phyloP scores from a whole-genome alignment of 2,797 vertebrate species.

The Anas acuta region DNA sequence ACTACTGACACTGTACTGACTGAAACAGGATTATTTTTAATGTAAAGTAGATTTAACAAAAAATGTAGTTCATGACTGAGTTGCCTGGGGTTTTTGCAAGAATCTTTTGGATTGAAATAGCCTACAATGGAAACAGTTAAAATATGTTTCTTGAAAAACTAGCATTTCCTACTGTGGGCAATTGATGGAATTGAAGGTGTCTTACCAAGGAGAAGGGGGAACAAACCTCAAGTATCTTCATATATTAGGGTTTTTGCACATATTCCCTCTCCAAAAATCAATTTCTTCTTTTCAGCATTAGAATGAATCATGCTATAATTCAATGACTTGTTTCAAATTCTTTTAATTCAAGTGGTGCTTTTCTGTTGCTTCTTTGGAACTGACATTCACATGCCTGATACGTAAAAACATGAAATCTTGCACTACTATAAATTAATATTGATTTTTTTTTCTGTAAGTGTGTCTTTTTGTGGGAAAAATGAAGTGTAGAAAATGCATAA shows the following conservation, averaged over 20 bases:
- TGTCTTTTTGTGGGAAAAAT: neutral
- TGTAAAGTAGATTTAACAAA: neutral
- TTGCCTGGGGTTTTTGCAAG: neutral
- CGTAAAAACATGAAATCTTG: neutral
- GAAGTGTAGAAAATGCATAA: neutral
- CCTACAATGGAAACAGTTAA: constrained; percentile 31
- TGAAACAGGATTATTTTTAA: neutral
- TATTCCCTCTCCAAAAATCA: constrained; percentile 20
- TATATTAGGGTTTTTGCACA: neutral
- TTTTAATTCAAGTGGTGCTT: constrained; percentile 24
- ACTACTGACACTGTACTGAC: neutral
- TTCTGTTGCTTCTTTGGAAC: constrained; percentile 24
- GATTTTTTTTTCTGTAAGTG: neutral
- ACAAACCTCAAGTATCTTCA: neutral
- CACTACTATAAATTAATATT: constrained; percentile 3
- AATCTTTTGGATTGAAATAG: neutral
- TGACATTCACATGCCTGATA: neutral
- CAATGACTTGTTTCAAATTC: neutral
- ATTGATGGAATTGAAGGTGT: neutral
- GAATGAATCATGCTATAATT: neutral
- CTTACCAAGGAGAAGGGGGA: neutral
- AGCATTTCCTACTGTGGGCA: neutral
- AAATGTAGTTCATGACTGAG: neutral
- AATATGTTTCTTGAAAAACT: neutral
- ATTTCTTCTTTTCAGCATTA: constrained; percentile 55